Evolutionary conservation across 2,113 vertebrate species (phyloP).

Genomic region (Ariopsis seemanni): DNA sequence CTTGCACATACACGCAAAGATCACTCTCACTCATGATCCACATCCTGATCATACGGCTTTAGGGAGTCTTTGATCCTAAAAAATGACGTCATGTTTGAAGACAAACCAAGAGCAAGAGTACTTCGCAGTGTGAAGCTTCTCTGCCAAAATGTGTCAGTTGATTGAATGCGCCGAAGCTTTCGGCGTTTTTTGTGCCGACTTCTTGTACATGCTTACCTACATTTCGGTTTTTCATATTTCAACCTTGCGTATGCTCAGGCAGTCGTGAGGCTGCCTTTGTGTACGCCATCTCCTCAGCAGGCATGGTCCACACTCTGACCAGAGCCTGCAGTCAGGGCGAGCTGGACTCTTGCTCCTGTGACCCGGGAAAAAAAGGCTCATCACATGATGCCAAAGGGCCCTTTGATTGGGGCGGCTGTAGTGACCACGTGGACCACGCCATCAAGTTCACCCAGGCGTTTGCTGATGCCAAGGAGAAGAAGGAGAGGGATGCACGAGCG

Average conservation of each 20-base stretch:
- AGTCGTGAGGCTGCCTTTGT: slow-evolving; percentile 94
- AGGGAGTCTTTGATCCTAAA: slow-evolving; percentile 14
- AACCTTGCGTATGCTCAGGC: slow-evolving; percentile 70
- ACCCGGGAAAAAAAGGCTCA: slow-evolving; percentile 86
- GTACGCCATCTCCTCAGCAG: slow-evolving; percentile 93
- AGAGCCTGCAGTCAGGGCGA: slow-evolving; percentile 94
- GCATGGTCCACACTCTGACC: slow-evolving; percentile 91
- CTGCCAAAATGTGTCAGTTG: not conserved
- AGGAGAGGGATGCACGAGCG: slow-evolving; percentile 86
- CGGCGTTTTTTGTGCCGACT: not conserved
- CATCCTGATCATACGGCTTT: slow-evolving; percentile 9
- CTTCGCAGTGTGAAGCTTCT: too few species aligned
- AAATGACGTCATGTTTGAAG: slow-evolving; percentile 6
- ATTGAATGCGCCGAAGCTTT: not conserved
- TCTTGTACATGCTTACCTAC: not conserved
- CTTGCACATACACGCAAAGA: slow-evolving; percentile 9
- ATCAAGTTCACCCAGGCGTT: slow-evolving; percentile 87
- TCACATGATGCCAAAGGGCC: slow-evolving; percentile 82
- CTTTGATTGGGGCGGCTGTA: slow-evolving; percentile 97
- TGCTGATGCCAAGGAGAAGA: slow-evolving; percentile 88
- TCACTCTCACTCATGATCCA: slow-evolving; percentile 20
- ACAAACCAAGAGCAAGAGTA: not conserved
- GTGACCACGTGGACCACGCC: slow-evolving; percentile 91
- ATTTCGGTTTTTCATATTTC: not conserved
- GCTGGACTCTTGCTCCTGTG: slow-evolving; percentile 91